These are phyloP conservation scores for Drosophila pseudoananassae DNA, from an alignment of 1,140 invertebrate genomes.

Conservation along the genomic window DNA sequence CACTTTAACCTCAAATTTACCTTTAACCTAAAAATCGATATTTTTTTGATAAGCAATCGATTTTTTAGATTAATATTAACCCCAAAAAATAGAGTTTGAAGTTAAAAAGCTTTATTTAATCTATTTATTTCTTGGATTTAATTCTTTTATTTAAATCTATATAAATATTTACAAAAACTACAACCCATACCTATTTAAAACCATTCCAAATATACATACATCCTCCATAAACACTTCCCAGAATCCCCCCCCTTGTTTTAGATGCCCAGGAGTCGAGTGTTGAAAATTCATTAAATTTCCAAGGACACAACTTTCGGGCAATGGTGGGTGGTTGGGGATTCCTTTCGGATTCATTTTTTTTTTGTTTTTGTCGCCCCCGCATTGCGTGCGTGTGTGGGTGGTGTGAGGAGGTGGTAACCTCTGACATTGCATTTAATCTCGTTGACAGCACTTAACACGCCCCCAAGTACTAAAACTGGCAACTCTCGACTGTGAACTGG, in stretches of 20 bases:
- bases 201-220: not conserved
- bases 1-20: too few relatives aligned
- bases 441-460: constrained; percentile 82
- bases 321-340: not conserved
- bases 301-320: constrained; percentile 74
- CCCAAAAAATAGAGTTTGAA: too few relatives aligned
- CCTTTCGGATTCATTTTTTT: constrained; percentile 3
- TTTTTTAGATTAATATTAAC: too few relatives aligned
- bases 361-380: constrained; percentile 1
- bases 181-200: too few relatives aligned
- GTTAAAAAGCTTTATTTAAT: too few relatives aligned
- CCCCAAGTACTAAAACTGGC: constrained; percentile 63
- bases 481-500: constrained; percentile 3
- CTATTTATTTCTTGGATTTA: too few relatives aligned
- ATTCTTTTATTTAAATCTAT: too few relatives aligned
- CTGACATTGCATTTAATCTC: constrained; percentile 83
- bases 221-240: not conserved
- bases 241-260: not conserved
- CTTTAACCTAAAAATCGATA: too few relatives aligned
- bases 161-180: too few relatives aligned
- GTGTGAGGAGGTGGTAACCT: constrained; percentile 55
- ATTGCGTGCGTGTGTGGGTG: constrained; percentile 19
- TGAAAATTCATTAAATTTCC: constrained; percentile 82
- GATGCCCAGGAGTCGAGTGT: constrained; percentile 44
- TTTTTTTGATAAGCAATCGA: too few relatives aligned